A percentile compares a stretch with the other conserved stretches of the same genome.
Evolutionary conservation across 2,797 vertebrate species (phyloP).

Genomic region (Diceros bicornis): DNA sequence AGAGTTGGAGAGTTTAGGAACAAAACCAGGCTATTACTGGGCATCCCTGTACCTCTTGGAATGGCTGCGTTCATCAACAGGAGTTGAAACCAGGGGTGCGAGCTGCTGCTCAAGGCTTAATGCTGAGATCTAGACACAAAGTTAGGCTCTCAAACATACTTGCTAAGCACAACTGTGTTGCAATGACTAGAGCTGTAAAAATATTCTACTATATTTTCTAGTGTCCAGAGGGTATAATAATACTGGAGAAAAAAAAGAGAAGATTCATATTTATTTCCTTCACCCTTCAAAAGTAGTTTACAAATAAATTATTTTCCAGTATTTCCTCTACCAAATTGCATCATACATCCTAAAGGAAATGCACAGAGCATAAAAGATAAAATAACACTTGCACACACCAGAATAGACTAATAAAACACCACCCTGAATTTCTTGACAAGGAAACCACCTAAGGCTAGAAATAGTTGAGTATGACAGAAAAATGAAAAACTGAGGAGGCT

Average conservation of each 20-base stretch:
- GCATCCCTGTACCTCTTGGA: background rate
- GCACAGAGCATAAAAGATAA: conserved; percentile 54
- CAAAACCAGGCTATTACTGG: background rate
- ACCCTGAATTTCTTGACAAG: conserved; percentile 57
- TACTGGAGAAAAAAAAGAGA: background rate
- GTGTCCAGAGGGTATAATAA: conserved; percentile 58
- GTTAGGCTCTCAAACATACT: background rate
- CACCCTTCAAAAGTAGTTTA: conserved; percentile 70
- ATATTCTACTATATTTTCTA: conserved; percentile 21
- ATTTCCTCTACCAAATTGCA: conserved; percentile 53
- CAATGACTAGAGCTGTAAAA: conserved; percentile 43
- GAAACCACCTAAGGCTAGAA: conserved; percentile 59
- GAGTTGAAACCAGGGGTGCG: background rate
- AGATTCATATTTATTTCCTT: conserved; percentile 72
- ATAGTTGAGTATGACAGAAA: conserved; percentile 54
- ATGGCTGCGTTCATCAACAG: background rate
- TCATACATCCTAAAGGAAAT: conserved; percentile 73
- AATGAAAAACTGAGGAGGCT: conserved; percentile 52
- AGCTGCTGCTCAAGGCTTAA: background rate
- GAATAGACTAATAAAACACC: conserved; percentile 75
- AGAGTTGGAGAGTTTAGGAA: background rate
- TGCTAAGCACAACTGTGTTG: background rate
- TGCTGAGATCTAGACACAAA: conserved; percentile 16
- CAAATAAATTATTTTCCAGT: conserved; percentile 74
- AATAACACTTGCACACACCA: conserved; percentile 66